Conservation (phyloP, 92 coral and sea anemone genomes). For the Phenganax marumi region DNA sequence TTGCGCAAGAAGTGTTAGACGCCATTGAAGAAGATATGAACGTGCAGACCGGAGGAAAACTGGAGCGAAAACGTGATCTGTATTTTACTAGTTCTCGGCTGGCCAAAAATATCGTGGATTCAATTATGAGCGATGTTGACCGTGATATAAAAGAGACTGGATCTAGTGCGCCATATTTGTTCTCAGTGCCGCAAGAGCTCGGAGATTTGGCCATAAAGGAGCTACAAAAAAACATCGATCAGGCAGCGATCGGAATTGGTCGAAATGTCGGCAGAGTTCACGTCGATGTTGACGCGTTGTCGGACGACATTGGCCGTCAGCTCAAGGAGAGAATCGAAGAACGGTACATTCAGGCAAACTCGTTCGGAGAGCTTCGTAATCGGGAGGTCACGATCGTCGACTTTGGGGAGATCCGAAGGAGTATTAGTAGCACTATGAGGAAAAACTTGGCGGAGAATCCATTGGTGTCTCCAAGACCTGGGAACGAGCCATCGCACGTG, state of each 20-base stretch:
- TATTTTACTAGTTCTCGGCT: slow-evolving; percentile 29
- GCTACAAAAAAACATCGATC: slow-evolving; percentile 23
- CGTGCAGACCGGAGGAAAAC: slow-evolving; percentile 21
- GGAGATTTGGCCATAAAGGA: slow-evolving; percentile 22
- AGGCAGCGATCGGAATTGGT: slow-evolving; percentile 26
- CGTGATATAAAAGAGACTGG: slow-evolving; percentile 30
- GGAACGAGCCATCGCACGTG: slow-evolving; percentile 49
- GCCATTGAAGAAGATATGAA: slow-evolving; percentile 42
- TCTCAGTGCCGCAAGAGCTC: slow-evolving; percentile 20
- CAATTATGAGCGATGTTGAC: slow-evolving; percentile 28
- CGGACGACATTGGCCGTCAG: slow-evolving; percentile 24
- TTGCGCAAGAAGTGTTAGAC: slow-evolving; percentile 10
- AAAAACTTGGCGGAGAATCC: slow-evolving; percentile 53
- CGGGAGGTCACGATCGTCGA: slow-evolving; percentile 28
- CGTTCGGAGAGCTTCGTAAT: slow-evolving; percentile 20
- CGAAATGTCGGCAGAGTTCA: slow-evolving; percentile 24
- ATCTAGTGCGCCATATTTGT: slow-evolving; percentile 22
- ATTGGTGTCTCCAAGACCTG: slow-evolving; percentile 59
- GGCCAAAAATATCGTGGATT: slow-evolving; percentile 32
- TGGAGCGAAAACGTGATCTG: slow-evolving; percentile 35
- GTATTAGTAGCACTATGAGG: slow-evolving; percentile 9
- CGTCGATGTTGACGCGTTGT: slow-evolving; percentile 31
- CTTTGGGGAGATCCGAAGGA: slow-evolving; percentile 35
- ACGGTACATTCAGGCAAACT: slow-evolving; percentile 18
- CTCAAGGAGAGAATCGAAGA: slow-evolving; percentile 35